Evolutionary conservation across 1,140 invertebrate genomes (phyloP).

Genomic region (Drosophila triauraria): DNA sequence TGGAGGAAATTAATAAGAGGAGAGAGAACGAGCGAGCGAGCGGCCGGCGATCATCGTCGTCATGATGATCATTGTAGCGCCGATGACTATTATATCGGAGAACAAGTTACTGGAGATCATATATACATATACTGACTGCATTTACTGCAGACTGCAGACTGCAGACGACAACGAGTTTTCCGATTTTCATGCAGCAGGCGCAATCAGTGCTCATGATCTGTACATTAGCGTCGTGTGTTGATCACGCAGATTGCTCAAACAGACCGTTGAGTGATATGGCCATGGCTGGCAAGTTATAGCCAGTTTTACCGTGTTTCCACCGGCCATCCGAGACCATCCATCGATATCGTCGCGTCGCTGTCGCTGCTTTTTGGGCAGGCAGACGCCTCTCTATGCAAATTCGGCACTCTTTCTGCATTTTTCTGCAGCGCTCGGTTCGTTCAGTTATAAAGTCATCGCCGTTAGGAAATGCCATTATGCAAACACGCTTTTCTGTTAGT

Average conservation of each 20-base stretch:
- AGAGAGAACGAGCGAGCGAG: conserved; percentile 23
- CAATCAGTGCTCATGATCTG: conserved; percentile 82
- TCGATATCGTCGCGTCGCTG: conserved; percentile 1
- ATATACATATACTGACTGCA: conserved; percentile 1
- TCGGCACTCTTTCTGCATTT: conserved; percentile 28
- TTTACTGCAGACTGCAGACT: background rate
- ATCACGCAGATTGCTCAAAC: conserved; percentile 75
- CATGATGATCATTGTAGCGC: conserved; percentile 39
- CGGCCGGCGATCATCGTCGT: conserved; percentile 27
- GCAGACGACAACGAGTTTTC: conserved; percentile 66
- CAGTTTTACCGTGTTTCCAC: conserved; percentile 55
- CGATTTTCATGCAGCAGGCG: conserved; percentile 80
- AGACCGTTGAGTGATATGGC: conserved; percentile 65
- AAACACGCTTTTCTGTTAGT: conserved; percentile 63
- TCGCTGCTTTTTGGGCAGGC: conserved; percentile 15
- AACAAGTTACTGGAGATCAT: conserved; percentile 48
- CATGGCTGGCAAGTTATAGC: conserved; percentile 40
- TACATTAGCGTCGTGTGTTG: conserved; percentile 82
- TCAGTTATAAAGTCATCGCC: conserved; percentile 74
- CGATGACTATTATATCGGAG: conserved; percentile 46
- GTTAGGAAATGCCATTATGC: conserved; percentile 75
- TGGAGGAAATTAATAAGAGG: conserved; percentile 73
- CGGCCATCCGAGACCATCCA: conserved; percentile 1
- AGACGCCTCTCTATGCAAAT: conserved; percentile 53
- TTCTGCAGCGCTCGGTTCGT: conserved; percentile 5